These are phyloP conservation scores for Frankliniella fusca DNA, from an alignment of 2,888 invertebrate species.

Conservation along the genomic window DNA sequence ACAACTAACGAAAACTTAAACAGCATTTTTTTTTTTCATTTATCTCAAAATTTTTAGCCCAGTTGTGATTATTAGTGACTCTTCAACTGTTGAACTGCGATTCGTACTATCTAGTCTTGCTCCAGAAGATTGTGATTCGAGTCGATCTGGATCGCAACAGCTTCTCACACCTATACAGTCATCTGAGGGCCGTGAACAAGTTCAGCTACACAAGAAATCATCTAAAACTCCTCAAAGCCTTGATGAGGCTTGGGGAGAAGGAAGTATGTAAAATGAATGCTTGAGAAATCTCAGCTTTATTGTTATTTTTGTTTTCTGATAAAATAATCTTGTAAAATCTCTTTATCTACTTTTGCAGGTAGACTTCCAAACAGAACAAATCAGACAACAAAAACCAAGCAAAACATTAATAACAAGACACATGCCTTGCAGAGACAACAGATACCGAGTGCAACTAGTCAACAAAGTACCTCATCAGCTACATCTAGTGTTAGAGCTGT, in stretches of 20 bases:
- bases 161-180: background rate
- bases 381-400: background rate
- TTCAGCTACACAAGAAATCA: background rate
- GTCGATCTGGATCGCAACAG: background rate
- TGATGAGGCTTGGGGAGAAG: background rate
- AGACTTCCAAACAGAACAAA: background rate
- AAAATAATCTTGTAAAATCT: background rate
- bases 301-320: background rate
- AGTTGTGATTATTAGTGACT: conserved; percentile 7
- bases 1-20: too few species aligned
- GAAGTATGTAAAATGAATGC: background rate
- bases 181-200: background rate
- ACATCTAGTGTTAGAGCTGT: background rate
- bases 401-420: too few species aligned
- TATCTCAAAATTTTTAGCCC: background rate
- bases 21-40: background rate
- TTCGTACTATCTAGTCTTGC: conserved; percentile 3
- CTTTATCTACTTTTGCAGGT: background rate
- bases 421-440: too few species aligned
- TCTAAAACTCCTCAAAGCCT: background rate
- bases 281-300: background rate
- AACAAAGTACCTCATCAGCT: background rate
- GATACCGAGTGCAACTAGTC: background rate
- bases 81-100: background rate
- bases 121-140: conserved; percentile 5